These are phyloP conservation scores for Myotis planiceps DNA, from an alignment of 2,797 vertebrate genomes.

Conservation along the genomic window DNA sequence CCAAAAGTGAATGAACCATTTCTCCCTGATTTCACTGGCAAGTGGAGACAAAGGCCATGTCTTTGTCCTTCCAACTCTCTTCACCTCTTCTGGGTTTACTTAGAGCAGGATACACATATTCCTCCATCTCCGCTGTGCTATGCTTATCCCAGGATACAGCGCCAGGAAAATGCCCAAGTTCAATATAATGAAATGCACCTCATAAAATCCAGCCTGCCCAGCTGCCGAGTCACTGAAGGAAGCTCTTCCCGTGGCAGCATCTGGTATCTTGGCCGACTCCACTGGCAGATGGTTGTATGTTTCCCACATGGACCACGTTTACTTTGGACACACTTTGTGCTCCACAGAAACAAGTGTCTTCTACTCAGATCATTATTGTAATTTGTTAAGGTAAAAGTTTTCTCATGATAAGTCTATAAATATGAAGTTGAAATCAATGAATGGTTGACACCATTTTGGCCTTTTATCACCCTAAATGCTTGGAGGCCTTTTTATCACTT, in stretches of 20 bases:
- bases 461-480: neutral
- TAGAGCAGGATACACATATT: neutral
- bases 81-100: neutral
- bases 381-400: neutral
- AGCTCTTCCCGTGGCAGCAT: conserved; percentile 21
- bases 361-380: neutral
- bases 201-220: conserved; percentile 45
- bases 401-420: neutral
- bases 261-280: conserved; percentile 60
- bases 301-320: neutral
- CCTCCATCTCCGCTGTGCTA: neutral
- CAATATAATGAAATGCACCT: conserved; percentile 14
- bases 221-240: conserved; percentile 46
- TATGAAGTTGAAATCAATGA: neutral
- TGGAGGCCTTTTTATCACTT: neutral
- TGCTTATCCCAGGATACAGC: neutral
- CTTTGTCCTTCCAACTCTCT: neutral
- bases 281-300: conserved; percentile 29
- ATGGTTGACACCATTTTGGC: neutral
- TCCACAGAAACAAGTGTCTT: neutral
- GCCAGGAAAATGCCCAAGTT: conserved; percentile 15
- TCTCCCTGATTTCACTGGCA: too few relatives aligned
- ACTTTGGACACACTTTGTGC: neutral
- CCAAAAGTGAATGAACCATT: neutral
- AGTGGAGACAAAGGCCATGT: neutral